Evolutionary conservation across 2,113 vertebrate species (phyloP).

Genomic region (Synodontis membranacea): DNA sequence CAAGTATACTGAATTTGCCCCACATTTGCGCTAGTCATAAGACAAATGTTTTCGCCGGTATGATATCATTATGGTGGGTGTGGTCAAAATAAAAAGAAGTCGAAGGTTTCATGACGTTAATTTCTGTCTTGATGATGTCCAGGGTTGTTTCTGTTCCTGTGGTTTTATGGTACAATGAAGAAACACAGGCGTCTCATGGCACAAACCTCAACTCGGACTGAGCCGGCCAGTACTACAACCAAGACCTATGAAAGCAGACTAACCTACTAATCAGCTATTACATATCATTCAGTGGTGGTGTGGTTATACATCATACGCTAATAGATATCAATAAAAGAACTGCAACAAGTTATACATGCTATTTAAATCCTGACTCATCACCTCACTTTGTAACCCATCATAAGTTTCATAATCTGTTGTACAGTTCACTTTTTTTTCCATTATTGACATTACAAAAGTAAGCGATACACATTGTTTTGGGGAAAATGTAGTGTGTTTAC

Average conservation of each 20-base stretch:
- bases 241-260: background rate
- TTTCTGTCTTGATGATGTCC: constrained; percentile 38
- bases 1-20: too few relatives aligned
- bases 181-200: constrained; percentile 27
- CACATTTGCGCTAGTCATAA: too few relatives aligned
- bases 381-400: background rate
- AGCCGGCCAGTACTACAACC: too few relatives aligned
- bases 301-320: background rate
- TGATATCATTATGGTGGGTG: too few relatives aligned
- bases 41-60: too few relatives aligned
- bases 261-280: background rate
- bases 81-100: too few relatives aligned
- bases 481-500: background rate
- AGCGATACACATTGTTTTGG: background rate
- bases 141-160: constrained; percentile 72
- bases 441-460: background rate
- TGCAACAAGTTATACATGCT: background rate
- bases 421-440: background rate
- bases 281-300: background rate
- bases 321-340: background rate
- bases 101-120: too few relatives aligned
- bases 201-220: too few relatives aligned
- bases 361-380: background rate
- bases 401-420: background rate
- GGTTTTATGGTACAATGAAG: constrained; percentile 57